These are phyloP conservation scores for Ladona fulva DNA, from an alignment of 1,140 invertebrate species.

Conservation along the genomic window DNA sequence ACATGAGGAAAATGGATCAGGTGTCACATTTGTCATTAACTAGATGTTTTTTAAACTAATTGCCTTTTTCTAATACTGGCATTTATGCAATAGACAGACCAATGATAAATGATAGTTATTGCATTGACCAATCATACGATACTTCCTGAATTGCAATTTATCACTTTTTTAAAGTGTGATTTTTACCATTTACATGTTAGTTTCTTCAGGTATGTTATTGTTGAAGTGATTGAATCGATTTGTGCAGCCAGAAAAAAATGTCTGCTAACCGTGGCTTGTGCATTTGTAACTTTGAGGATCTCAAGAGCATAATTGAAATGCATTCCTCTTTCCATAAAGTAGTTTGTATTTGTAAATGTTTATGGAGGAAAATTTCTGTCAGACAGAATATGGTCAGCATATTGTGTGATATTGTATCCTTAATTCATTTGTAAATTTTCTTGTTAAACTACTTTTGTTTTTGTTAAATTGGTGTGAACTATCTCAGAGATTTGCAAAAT, in stretches of 20 bases:
- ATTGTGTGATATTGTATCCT: slow-evolving; percentile 9
- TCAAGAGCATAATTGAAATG: neutral
- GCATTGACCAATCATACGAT: neutral
- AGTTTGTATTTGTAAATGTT: neutral
- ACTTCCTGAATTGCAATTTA: neutral
- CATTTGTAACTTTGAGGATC: slow-evolving; percentile 1
- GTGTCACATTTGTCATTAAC: neutral
- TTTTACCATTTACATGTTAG: slow-evolving; percentile 10
- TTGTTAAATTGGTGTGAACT: neutral
- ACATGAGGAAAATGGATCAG: neutral
- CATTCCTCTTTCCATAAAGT: neutral
- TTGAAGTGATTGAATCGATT: neutral
- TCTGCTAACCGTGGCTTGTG: neutral
- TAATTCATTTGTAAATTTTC: neutral
- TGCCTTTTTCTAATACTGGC: neutral
- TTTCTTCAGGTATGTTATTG: slow-evolving; percentile 7
- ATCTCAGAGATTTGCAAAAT: neutral
- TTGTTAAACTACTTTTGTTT: neutral
- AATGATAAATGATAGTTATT: neutral
- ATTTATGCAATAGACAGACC: slow-evolving; percentile 2
- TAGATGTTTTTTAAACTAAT: neutral
- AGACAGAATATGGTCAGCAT: neutral
- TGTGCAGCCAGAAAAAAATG: neutral
- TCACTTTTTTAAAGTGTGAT: slow-evolving; percentile 7
- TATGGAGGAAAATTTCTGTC: slow-evolving; percentile 6